phyloP scores from a whole-genome alignment of 2,113 vertebrate genomes.

The Sarotherodon lohbergeri region DNA sequence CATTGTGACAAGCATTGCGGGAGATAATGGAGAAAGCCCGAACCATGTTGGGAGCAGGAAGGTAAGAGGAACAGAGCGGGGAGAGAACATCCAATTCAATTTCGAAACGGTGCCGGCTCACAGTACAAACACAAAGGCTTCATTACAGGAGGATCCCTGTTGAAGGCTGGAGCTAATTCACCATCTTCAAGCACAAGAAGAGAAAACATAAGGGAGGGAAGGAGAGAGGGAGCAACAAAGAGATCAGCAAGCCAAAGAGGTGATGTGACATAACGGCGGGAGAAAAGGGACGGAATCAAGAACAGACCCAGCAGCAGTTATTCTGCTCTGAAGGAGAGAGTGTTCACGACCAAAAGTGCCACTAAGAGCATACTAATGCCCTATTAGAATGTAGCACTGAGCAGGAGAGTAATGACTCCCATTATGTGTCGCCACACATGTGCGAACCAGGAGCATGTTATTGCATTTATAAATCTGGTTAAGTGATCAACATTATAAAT shows the following conservation, averaged over 20 bases:
- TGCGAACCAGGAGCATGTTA: slow-evolving; percentile 11
- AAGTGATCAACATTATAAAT: slow-evolving; percentile 26
- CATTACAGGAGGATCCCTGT: slow-evolving; percentile 59
- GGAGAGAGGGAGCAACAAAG: neutral
- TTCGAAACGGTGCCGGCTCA: slow-evolving; percentile 55
- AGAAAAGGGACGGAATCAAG: neutral
- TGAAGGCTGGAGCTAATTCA: slow-evolving; percentile 62
- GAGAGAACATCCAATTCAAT: slow-evolving; percentile 69
- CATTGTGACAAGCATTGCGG: neutral
- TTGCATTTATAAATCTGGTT: slow-evolving; percentile 37
- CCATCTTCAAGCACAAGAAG: slow-evolving; percentile 27
- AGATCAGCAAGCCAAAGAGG: neutral
- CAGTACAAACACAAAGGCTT: slow-evolving; percentile 72
- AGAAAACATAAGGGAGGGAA: neutral
- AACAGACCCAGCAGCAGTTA: neutral
- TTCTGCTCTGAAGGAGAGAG: neutral
- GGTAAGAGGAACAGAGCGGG: slow-evolving; percentile 54
- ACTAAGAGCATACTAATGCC: slow-evolving; percentile 44
- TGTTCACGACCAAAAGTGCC: neutral
- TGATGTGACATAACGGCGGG: neutral
- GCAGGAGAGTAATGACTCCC: slow-evolving; percentile 41
- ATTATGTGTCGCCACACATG: slow-evolving; percentile 32
- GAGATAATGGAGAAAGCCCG: slow-evolving; percentile 41
- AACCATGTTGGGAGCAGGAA: slow-evolving; percentile 32
- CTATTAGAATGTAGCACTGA: slow-evolving; percentile 10